Evolutionary conservation across 2,113 vertebrate species (phyloP).

Genomic region (Raja brachyura): DNA sequence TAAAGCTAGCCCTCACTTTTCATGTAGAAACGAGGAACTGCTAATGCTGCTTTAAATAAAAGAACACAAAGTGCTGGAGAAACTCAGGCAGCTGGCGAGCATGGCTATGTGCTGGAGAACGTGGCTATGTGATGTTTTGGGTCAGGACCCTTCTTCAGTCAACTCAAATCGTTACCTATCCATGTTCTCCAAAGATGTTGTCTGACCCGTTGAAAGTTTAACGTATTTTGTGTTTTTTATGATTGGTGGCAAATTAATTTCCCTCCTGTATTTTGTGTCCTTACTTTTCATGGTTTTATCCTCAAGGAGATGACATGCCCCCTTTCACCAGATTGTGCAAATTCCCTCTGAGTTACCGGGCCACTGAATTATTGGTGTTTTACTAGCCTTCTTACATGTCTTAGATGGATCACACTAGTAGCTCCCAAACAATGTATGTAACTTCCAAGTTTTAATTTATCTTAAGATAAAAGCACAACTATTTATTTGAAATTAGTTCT

Average conservation of each 20-base stretch:
- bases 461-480: background rate
- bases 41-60: no score
- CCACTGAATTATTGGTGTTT: background rate
- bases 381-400: background rate
- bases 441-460: background rate
- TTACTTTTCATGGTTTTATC: background rate
- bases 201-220: no score
- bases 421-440: background rate
- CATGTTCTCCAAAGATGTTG: no score
- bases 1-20: background rate
- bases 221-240: no score
- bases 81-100: no score
- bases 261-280: no score
- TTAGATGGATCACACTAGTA: background rate
- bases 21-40: background rate
- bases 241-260: no score
- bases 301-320: background rate
- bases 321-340: background rate
- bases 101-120: no score
- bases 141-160: no score
- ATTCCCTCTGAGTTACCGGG: background rate
- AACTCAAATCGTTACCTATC: no score
- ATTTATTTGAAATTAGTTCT: background rate
- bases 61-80: no score
- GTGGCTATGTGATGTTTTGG: no score